A percentile compares a stretch with the other conserved stretches of the same genome.
These are phyloP conservation scores for Chloroceryle aenea DNA, from an alignment of 2,113 vertebrate species.

Conservation along the genomic window DNA sequence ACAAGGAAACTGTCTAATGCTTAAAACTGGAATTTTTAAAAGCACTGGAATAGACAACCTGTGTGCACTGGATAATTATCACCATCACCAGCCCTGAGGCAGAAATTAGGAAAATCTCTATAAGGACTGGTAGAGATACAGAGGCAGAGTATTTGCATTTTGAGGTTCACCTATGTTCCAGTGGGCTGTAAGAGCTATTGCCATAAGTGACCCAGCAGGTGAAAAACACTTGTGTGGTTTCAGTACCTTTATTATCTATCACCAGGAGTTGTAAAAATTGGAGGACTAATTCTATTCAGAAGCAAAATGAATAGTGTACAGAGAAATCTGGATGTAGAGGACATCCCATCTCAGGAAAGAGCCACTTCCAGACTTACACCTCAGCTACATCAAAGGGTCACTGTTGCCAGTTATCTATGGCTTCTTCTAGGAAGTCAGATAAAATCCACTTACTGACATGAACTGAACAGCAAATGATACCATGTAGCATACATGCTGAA, in stretches of 20 bases:
- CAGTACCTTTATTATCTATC: neutral
- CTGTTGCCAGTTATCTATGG: neutral
- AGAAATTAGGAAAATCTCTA: neutral
- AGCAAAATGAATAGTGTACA: neutral
- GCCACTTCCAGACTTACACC: neutral
- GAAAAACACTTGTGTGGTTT: neutral
- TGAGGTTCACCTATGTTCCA: neutral
- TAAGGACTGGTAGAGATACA: neutral
- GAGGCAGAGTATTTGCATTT: neutral
- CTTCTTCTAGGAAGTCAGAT: neutral
- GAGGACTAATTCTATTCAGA: neutral
- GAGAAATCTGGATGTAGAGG: neutral
- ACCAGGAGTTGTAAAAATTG: neutral
- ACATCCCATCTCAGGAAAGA: neutral
- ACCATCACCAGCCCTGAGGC: neutral
- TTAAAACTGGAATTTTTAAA: too few relatives aligned
- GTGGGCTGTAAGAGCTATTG: neutral
- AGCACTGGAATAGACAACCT: neutral
- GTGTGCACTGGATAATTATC: neutral
- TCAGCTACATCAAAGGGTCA: neutral
- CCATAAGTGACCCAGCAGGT: neutral
- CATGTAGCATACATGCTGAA: neutral
- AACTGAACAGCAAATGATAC: neutral
- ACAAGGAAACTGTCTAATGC: neutral
- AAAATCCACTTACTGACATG: neutral